A percentile compares a stretch with the other conserved stretches of the same genome.
Evolutionary conservation across 2,888 invertebrate genomes (phyloP).

Genomic region (Dromius quadrimaculatus): DNA sequence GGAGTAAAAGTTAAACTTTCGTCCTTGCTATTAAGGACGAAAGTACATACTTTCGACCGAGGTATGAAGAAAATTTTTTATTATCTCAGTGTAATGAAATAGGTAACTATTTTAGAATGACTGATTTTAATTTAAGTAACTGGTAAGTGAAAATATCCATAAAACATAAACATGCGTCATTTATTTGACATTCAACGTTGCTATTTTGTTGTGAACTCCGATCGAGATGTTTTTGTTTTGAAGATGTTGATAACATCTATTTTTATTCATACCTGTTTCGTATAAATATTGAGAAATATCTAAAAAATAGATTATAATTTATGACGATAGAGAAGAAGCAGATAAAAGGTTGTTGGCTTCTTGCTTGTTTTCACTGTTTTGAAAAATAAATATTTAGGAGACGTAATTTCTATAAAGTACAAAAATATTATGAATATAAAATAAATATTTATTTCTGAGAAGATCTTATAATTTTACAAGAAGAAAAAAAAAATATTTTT

Average conservation of each 20-base stretch:
- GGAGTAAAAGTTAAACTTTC: no score
- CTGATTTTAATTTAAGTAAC: no score
- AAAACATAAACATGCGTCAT: neutral
- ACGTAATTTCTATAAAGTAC: no score
- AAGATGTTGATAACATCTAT: neutral
- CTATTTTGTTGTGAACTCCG: neutral
- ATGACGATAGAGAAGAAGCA: neutral
- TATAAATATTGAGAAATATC: no score
- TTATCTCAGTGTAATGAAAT: no score
- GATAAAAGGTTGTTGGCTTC: slow-evolving; percentile 7
- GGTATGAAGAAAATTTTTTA: no score
- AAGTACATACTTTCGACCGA: no score
- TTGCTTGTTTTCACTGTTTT: neutral
- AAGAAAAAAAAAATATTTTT: no score
- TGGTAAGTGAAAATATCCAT: neutral
- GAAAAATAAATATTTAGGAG: slow-evolving; percentile 1
- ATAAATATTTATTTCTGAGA: neutral
- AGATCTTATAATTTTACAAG: no score
- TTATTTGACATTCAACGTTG: neutral
- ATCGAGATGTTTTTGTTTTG: neutral
- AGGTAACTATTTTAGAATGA: no score
- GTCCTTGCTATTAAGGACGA: no score
- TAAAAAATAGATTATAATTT: neutral
- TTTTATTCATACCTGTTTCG: neutral
- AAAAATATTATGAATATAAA: neutral